Conservation (phyloP, 2,888 invertebrate genomes). For the Lasioglossum morio region DNA sequence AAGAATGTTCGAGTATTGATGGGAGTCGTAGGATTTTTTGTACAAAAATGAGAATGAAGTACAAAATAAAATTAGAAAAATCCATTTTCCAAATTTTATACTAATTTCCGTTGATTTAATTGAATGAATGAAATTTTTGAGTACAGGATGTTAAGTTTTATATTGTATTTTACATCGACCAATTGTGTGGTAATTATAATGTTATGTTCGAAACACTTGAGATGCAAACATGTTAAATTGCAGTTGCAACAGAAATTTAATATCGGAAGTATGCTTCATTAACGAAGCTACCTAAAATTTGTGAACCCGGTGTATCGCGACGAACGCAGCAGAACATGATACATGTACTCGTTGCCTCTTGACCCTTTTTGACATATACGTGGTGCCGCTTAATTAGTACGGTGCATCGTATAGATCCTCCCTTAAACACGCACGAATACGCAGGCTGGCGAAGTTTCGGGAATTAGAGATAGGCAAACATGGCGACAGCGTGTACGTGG, state of each 20-base stretch:
- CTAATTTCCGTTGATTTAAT: background rate
- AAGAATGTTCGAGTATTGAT: too few species aligned
- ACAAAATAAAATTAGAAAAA: too few species aligned
- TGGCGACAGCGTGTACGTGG: constrained; percentile 17
- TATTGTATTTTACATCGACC: background rate
- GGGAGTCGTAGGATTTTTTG: too few species aligned
- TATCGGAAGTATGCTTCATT: background rate
- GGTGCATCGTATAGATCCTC: constrained; percentile 20
- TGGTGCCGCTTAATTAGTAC: constrained; percentile 49
- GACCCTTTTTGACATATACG: constrained; percentile 34
- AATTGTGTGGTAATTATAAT: background rate
- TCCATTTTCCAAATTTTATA: background rate
- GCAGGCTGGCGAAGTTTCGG: constrained; percentile 29
- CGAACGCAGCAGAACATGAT: background rate
- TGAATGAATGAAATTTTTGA: background rate
- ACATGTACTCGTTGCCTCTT: constrained; percentile 17
- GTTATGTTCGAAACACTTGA: background rate
- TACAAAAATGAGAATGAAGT: too few species aligned
- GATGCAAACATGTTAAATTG: background rate
- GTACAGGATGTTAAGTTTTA: background rate
- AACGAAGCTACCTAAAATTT: background rate
- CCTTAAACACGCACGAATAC: constrained; percentile 29
- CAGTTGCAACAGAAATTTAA: background rate
- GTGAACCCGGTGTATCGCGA: background rate
- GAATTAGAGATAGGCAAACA: background rate